Conservation (phyloP, 2,113 vertebrate genomes). For the Corythornis madagascariensis region DNA sequence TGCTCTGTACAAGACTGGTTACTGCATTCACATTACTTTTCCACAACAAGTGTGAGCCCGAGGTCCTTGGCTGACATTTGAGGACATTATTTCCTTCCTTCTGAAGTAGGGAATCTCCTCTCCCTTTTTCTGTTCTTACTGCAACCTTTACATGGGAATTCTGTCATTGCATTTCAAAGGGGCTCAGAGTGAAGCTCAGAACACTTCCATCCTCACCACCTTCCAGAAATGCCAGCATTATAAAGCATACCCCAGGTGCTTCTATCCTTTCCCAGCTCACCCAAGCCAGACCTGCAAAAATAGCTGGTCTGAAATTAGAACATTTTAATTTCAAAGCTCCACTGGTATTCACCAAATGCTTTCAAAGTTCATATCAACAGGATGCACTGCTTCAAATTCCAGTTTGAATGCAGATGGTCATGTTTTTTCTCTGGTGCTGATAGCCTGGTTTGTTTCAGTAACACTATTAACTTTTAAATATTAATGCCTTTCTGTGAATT, state of each 20-base stretch:
- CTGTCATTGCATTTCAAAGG: constrained; percentile 31
- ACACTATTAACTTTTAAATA: constrained; percentile 57
- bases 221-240: constrained; percentile 47
- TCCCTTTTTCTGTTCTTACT: neutral
- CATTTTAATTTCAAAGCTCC: constrained; percentile 75
- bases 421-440: constrained; percentile 6
- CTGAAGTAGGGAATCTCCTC: neutral
- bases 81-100: neutral
- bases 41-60: neutral
- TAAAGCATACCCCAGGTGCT: constrained; percentile 43
- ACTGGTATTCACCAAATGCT: constrained; percentile 65
- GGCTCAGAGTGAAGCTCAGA: neutral
- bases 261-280: constrained; percentile 46
- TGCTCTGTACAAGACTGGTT: neutral
- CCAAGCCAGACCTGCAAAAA: constrained; percentile 39
- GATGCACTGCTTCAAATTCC: constrained; percentile 19
- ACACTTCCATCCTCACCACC: neutral
- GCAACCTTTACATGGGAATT: neutral
- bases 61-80: neutral
- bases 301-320: constrained; percentile 19
- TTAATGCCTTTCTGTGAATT: constrained; percentile 52
- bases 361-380: constrained; percentile 67
- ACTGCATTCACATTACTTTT: neutral
- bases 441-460: constrained; percentile 48
- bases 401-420: constrained; percentile 51